Base-by-base conservation (phyloP, 2,888 invertebrate genomes). In the Scaptomyza caliginosa region DNA sequence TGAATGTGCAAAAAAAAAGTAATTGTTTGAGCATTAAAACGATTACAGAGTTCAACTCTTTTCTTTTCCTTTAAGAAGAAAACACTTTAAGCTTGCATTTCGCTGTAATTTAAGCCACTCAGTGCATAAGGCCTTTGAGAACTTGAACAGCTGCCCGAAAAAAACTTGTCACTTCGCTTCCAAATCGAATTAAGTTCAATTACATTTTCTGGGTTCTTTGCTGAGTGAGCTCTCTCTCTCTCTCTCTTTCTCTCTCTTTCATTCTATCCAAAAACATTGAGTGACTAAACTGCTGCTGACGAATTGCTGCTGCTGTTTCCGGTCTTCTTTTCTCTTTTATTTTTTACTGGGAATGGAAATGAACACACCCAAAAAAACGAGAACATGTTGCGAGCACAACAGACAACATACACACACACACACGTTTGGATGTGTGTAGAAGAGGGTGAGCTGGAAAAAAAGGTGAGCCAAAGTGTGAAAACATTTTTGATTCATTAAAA, bases 401-500 rank as follows among this genome's bases (percentile, higher is more conserved):
- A 75, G 60, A 57, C 74, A 74, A 39, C 48, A 26, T 40, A 28
- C 43, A 49, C 58, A 50, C 51, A 10, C 46, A 40, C 40, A 46
- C 55, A 64, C 10, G 39, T 45, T n/a, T 28, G 17, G 45, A 45
- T 52, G 63, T 60, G 54, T 43, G 52, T 63, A 23, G 59, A 65
- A 57, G 45, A 40, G 60, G 63, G 43, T 57, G 65, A 40, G 55
- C 28, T 3, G n/a, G 42, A n/a, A 75, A 67, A 71, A 78, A 65
- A 71, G 75, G 78, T 77, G 69, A 62, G 76, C 65, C 69, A 75
- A 79, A 70, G 88, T 87, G 84, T 85, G 86, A 88, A 88, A 88
- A 88, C 88, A 78, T 85, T 89, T 89, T 90, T 89, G 89, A 90
- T 89, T 89, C 89, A 89, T 89, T 89, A 90, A 89, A 89, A 90